Percentiles rank a stretch among this genome's conserved stretches.
These are phyloP conservation scores for Tursiops truncatus DNA, from an alignment of 2,113 vertebrate genomes.

Conservation along the genomic window DNA sequence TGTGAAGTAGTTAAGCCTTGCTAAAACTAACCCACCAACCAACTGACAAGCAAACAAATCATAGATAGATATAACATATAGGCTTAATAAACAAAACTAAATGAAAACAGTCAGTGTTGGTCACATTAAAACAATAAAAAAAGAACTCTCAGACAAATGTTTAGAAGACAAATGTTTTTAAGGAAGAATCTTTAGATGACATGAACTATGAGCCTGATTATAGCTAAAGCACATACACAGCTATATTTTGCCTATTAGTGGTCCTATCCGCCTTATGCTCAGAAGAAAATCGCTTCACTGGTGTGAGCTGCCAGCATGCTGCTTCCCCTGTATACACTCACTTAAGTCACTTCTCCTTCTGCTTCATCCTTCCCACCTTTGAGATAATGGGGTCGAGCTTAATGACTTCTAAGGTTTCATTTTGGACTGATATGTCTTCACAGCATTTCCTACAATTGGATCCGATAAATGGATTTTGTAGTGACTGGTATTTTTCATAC, in stretches of 20 bases:
- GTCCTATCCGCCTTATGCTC: not conserved
- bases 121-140: not conserved
- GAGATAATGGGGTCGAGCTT: not conserved
- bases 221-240: not conserved
- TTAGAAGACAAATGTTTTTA: not conserved
- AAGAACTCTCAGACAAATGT: not conserved
- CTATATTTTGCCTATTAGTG: not conserved
- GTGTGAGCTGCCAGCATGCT: not conserved
- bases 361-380: not conserved
- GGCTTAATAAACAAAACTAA: not conserved
- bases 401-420: not conserved
- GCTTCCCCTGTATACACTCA: not conserved
- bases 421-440: not conserved
- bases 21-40: conserved; percentile 1
- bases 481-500: not conserved
- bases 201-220: not conserved
- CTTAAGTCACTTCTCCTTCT: not conserved
- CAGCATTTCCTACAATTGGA: not conserved
- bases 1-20: not conserved
- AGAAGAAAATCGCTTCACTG: not conserved
- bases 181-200: not conserved
- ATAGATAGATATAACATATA: not conserved
- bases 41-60: not conserved
- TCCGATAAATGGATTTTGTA: not conserved
- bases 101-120: not conserved